phyloP scores from a whole-genome alignment of 2,888 invertebrate species.

The Ornithoptera priamus region DNA sequence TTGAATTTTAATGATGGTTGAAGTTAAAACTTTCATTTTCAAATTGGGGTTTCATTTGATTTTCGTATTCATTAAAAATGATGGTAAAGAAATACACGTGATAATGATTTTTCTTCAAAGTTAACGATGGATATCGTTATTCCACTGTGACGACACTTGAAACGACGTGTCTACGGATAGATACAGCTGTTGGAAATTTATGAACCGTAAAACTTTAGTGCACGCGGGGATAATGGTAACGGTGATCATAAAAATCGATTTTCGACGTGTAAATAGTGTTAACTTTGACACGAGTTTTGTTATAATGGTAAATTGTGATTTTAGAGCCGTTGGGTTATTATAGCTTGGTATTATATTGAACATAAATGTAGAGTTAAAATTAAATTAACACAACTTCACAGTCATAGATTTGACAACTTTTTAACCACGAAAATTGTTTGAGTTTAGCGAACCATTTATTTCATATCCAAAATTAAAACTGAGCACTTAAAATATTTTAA shows the following conservation, averaged over 20 bases:
- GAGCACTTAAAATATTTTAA: too few species aligned
- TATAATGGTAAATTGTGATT: conserved; percentile 19
- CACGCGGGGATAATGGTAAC: conserved; percentile 26
- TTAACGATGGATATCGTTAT: conserved; percentile 3
- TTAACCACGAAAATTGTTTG: too few species aligned
- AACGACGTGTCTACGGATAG: conserved; percentile 6
- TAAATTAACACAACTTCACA: too few species aligned
- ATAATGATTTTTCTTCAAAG: conserved; percentile 1
- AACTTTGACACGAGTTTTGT: conserved; percentile 24
- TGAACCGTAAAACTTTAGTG: conserved; percentile 28
- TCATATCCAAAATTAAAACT: too few species aligned
- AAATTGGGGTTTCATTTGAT: neutral
- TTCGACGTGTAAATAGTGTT: conserved; percentile 23
- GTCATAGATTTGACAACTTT: too few species aligned
- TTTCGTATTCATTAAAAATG: conserved; percentile 4
- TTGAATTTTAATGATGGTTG: conserved; percentile 13
- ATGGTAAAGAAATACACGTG: neutral
- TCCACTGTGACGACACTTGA: conserved; percentile 11
- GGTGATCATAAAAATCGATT: conserved; percentile 28
- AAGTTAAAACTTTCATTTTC: neutral
- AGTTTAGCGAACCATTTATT: too few species aligned
- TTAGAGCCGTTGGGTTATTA: conserved; percentile 1
- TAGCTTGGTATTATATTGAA: neutral
- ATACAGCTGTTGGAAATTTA: conserved; percentile 26
- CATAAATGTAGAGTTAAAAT: neutral